Evolutionary conservation across 1,140 invertebrate genomes (phyloP).

Genomic region (Drosophila elegans): DNA sequence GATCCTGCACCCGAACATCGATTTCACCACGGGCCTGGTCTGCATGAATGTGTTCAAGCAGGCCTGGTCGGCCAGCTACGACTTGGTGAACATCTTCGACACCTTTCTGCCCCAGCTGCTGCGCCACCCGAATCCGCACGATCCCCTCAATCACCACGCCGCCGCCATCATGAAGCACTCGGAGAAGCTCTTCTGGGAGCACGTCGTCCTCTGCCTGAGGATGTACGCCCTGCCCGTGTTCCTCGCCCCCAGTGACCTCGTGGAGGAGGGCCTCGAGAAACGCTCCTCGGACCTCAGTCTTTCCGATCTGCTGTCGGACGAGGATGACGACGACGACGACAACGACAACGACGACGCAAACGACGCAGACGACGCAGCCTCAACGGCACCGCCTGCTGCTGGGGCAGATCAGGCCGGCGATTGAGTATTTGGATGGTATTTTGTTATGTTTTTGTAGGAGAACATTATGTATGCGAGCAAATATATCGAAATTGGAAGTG

Average conservation of each 20-base stretch:
- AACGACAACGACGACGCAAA: conserved; percentile 7
- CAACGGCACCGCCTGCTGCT: not conserved
- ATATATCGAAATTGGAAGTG: conserved; percentile 17
- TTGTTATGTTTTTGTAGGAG: conserved; percentile 31
- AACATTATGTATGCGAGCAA: conserved; percentile 21
- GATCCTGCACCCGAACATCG: conserved; percentile 99
- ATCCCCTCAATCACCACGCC: conserved; percentile 98
- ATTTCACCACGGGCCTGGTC: conserved; percentile 99
- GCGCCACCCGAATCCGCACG: conserved; percentile 99
- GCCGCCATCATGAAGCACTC: conserved; percentile 99
- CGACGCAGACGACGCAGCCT: conserved; percentile 31
- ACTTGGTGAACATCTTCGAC: conserved; percentile 99
- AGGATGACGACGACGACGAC: conserved; percentile 32
- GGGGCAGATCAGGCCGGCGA: conserved; percentile 6
- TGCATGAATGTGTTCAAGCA: conserved; percentile 99
- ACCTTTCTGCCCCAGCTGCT: conserved; percentile 99
- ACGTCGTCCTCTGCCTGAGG: conserved; percentile 97
- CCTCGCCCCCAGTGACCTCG: not conserved
- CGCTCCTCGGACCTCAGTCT: conserved; percentile 65
- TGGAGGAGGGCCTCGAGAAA: conserved; percentile 54
- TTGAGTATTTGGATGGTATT: conserved; percentile 19
- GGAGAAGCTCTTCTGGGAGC: conserved; percentile 99
- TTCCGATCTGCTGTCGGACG: conserved; percentile 58
- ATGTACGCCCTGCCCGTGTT: conserved; percentile 92
- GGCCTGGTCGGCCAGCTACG: conserved; percentile 95